Evolutionary conservation across 2,888 invertebrate species (phyloP).

Genomic region (Phyllotreta striolata): DNA sequence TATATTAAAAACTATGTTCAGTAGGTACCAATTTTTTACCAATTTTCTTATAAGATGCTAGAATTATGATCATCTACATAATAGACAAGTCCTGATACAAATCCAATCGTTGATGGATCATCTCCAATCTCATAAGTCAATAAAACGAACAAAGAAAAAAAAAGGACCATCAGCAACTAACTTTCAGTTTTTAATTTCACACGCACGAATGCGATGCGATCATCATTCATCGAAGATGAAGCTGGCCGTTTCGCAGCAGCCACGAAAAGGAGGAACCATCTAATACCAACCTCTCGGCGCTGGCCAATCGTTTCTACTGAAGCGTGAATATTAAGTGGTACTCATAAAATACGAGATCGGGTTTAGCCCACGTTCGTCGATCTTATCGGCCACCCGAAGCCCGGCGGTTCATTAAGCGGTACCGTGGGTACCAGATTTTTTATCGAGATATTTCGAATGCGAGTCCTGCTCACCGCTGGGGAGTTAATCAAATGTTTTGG

Average conservation of each 20-base stretch:
- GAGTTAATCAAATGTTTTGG: background rate
- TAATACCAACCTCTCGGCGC: constrained; percentile 26
- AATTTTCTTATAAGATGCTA: no score
- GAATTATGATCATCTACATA: no score
- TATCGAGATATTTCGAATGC: background rate
- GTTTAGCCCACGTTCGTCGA: constrained; percentile 22
- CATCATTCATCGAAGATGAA: background rate
- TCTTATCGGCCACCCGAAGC: constrained; percentile 24
- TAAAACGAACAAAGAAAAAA: no score
- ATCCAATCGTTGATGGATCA: no score
- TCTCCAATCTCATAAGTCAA: no score
- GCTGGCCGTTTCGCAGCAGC: constrained; percentile 22
- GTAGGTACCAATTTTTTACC: no score
- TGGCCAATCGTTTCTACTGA: constrained; percentile 19
- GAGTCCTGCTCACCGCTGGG: no score
- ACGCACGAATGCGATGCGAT: no score
- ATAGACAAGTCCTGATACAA: no score
- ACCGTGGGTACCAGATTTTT: constrained; percentile 21
- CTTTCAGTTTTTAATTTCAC: no score
- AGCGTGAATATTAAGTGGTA: constrained; percentile 18
- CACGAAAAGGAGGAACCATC: constrained; percentile 22
- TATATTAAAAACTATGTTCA: no score
- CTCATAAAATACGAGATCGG: constrained; percentile 17
- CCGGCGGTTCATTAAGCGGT: constrained; percentile 19
- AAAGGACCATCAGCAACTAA: no score